A percentile compares a stretch with the other conserved stretches of the same genome.
These are phyloP conservation scores for Onychomys torridus DNA, from an alignment of 2,797 vertebrate species.

Conservation along the genomic window DNA sequence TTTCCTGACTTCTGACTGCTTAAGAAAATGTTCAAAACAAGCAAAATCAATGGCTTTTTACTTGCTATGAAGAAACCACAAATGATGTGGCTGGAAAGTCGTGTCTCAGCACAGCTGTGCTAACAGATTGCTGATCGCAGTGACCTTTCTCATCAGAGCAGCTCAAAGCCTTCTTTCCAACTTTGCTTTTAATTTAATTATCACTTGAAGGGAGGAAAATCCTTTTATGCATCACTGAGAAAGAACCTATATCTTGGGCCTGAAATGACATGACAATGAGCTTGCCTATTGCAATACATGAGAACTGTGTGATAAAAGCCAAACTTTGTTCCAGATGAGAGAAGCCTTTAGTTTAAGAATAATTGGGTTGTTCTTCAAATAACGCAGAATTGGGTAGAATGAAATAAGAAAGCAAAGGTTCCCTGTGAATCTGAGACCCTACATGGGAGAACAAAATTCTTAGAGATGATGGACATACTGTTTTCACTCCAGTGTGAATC, in stretches of 20 bases:
- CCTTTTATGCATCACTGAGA: slow-evolving; percentile 80
- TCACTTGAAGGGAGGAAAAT: slow-evolving; percentile 77
- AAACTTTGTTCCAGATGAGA: slow-evolving; percentile 82
- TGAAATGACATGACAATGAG: slow-evolving; percentile 80
- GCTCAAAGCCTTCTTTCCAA: slow-evolving; percentile 79
- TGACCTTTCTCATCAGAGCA: slow-evolving; percentile 83
- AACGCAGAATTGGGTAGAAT: slow-evolving; percentile 32
- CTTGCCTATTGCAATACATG: slow-evolving; percentile 77
- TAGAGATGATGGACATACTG: background rate
- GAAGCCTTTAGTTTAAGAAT: slow-evolving; percentile 79
- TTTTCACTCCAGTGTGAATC: slow-evolving; percentile 53
- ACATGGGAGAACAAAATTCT: background rate
- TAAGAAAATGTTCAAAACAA: slow-evolving; percentile 69
- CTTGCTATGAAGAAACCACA: slow-evolving; percentile 58
- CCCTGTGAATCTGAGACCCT: slow-evolving; percentile 19
- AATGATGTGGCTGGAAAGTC: background rate
- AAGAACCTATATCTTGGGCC: slow-evolving; percentile 75
- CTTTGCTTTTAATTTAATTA: slow-evolving; percentile 86
- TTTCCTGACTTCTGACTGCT: slow-evolving; percentile 67
- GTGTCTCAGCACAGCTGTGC: slow-evolving; percentile 73
- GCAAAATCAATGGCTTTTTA: slow-evolving; percentile 54
- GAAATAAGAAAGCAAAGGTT: slow-evolving; percentile 52
- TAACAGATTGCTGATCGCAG: slow-evolving; percentile 77
- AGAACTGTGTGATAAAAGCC: slow-evolving; percentile 80
- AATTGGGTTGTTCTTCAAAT: slow-evolving; percentile 78